Base-by-base conservation (phyloP, 2,888 invertebrate species). In the Ommatoiulus sabulosus region DNA sequence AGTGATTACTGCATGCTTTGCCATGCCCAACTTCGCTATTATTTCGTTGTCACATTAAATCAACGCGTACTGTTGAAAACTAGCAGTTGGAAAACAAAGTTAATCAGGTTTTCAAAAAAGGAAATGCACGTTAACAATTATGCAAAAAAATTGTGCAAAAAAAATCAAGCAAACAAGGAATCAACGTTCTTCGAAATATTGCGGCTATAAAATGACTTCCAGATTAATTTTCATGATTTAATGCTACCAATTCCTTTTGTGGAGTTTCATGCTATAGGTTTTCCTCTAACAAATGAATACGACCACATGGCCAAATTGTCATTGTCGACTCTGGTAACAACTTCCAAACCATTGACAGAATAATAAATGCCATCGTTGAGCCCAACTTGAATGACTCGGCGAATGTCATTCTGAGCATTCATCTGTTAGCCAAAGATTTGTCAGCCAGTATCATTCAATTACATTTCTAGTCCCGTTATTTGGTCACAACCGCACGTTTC, bases 291-390 rank as follows among this genome's bases (percentile, higher is more conserved):
- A 63, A 63, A 6, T 63, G n/a, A 6, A 63, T 6, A 15, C n/a
- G 20, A n/a, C 17, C 20, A 63, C 63, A 63, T 20, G 63, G 5
- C n/a, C 72, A 72, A 72, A 72, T 72, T 72, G 5, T 7, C 24
- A 24, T 72, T 8, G 72, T 24, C 72, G 63, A n/a, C 63, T n/a
- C 20, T n/a, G 63, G 63, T 63, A 72, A 8, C n/a, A 24, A 72
- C 72, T 20, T 2, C 24, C 7, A 72, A 72, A 24, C 20, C 8
- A 72, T 72, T 10, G 72, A 20, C 20, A 72, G 72, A 72, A 72
- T 72, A 72, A 72, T 72, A 72, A 72, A 72, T 72, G 72, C 20
- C 72, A 24, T 72, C 24, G 72, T 72, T 72, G 72, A 72, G 72
- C 72, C 24, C 72, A 8, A 24, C 24, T 20, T 24, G 24, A 24